Base-by-base conservation (phyloP, 2,888 invertebrate species). In the Apoderus coryli region DNA sequence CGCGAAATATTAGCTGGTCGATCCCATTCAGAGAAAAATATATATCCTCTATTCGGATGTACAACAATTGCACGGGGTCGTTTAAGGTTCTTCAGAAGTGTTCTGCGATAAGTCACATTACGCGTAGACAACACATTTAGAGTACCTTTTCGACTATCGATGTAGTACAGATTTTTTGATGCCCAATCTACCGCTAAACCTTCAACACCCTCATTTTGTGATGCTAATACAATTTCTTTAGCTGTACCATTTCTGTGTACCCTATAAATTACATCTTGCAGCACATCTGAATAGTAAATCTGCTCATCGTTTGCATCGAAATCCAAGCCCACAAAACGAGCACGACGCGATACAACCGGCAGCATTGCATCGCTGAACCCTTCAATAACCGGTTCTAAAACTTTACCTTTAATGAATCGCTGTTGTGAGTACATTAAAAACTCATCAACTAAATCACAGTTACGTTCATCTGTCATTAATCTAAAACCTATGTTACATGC, bases 11-110 rank as follows among this genome's bases (percentile, higher is more conserved):
- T 93, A 0, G 95, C 93, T 0, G 93, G 93, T 3, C 92, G 71
- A 49, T 89, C 89, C 85, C 93, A 92, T 54, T 95, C 93, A 0
- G 92, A 84, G 65, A 86, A 95, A 62, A 92, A 95, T 28, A 95
- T 77, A 47, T 67, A 88, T 43, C 93, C 93, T 50, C 78, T 79
- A 52, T 90, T 90, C 0, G 96, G 96, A 60, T 96, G 93, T 0
- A 95, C 88, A 0, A 92, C 95, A 35, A 98, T 90, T 4, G 93
- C 93, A 46, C 95, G 68, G 0, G 95, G 96, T 36, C 93, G 69
- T 52, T 92, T 92, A 14, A 95, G 58, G 47, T 88, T 82, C 48
- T 79, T 82, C 12, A 93, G 57, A 19, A 95, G 56, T 0, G 86
- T 88, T 44, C 89, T 65, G 5, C 85, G 71, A 45, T 82, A 76